A percentile compares a stretch with the other conserved stretches of the same genome.
Conservation (phyloP, 2,888 invertebrate species). For the Lasioglossum marginatum region DNA sequence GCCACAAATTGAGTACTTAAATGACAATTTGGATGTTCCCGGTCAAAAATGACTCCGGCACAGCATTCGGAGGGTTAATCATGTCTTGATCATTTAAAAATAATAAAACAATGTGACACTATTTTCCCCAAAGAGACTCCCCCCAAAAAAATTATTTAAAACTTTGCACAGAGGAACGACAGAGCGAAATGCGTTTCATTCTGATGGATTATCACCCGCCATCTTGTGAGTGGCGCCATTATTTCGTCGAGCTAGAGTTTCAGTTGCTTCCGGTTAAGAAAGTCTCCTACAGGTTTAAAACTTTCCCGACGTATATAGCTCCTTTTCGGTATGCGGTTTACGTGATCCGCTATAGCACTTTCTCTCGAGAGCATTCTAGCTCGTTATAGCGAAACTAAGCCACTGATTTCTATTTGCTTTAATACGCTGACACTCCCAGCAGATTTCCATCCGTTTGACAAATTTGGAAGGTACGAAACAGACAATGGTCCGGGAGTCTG, state of each 20-base stretch:
- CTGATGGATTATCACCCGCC: background rate
- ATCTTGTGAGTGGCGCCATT: background rate
- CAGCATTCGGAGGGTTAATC: no score
- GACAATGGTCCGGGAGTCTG: slow-evolving; percentile 73
- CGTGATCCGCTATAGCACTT: background rate
- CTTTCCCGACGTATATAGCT: background rate
- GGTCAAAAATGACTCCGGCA: no score
- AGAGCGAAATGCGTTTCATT: background rate
- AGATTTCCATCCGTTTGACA: slow-evolving; percentile 44
- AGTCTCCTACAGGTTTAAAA: background rate
- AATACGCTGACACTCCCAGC: slow-evolving; percentile 65
- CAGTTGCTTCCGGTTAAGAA: background rate
- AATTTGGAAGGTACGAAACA: slow-evolving; percentile 67
- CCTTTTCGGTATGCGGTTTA: slow-evolving; percentile 1
- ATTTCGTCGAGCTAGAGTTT: background rate
- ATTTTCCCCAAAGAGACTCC: no score
- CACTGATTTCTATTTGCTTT: slow-evolving; percentile 72
- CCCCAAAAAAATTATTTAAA: background rate
- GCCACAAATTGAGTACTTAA: no score
- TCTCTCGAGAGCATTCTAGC: slow-evolving; percentile 30
- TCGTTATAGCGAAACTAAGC: slow-evolving; percentile 40
- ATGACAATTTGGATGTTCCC: no score
- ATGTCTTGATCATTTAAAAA: background rate
- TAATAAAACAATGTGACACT: background rate
- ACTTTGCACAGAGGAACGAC: background rate